A percentile compares a stretch with the other conserved stretches of the same genome.
phyloP scores from a whole-genome alignment of 2,113 vertebrate genomes.

The Phalacrocorax pelagicus region DNA sequence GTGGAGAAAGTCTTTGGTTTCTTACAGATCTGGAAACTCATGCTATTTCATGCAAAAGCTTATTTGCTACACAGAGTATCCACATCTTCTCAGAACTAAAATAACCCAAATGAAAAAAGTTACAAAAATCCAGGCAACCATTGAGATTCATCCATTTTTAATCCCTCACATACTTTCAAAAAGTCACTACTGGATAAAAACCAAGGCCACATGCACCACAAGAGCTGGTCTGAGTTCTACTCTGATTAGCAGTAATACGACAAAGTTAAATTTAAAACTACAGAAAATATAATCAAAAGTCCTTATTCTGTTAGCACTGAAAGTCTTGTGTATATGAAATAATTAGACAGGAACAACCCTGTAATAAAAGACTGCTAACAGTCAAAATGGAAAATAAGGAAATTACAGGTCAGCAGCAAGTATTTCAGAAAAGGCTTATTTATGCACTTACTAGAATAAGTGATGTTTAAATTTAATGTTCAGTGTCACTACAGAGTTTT shows the following conservation, averaged over 20 bases:
- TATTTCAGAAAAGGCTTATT: neutral
- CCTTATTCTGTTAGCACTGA: neutral
- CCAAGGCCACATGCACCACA: neutral
- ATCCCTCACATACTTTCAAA: slow-evolving; percentile 25
- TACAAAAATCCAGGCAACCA: slow-evolving; percentile 13
- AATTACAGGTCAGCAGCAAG: neutral
- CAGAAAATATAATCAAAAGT: neutral
- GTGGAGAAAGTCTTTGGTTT: neutral
- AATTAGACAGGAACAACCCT: neutral
- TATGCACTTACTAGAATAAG: neutral
- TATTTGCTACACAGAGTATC: neutral
- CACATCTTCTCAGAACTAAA: slow-evolving; percentile 37
- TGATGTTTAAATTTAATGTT: neutral
- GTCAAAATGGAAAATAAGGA: neutral
- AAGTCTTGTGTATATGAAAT: neutral
- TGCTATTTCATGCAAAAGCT: neutral
- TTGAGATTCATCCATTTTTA: slow-evolving; percentile 26
- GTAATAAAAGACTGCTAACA: neutral
- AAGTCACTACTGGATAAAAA: neutral
- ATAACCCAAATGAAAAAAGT: neutral
- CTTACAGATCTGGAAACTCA: neutral
- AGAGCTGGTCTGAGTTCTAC: neutral
- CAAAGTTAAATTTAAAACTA: slow-evolving; percentile 10
- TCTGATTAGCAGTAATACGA: neutral
- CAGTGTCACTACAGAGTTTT: neutral